Percentiles rank a stretch among this genome's conserved stretches.
These are phyloP conservation scores for Amazona finschi DNA, from an alignment of 2,797 vertebrate genomes.

Conservation along the genomic window DNA sequence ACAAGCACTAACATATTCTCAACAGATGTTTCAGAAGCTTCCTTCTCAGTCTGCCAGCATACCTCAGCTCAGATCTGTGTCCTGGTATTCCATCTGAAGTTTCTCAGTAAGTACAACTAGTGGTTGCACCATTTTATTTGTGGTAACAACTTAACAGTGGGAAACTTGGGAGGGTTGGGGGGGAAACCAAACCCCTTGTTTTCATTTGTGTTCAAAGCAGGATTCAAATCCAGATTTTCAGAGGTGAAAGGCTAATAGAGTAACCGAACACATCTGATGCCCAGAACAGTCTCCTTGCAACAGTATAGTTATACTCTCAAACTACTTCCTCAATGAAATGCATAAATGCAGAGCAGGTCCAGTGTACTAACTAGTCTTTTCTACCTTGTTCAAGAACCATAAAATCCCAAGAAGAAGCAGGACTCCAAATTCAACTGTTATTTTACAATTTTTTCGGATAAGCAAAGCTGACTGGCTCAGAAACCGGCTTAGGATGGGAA, in stretches of 20 bases:
- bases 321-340: conserved; percentile 24
- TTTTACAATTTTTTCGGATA: conserved; percentile 49
- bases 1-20: background rate
- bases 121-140: background rate
- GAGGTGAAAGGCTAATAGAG: conserved; percentile 13
- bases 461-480: conserved; percentile 16
- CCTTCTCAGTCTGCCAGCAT: background rate
- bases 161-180: background rate
- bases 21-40: conserved; percentile 15
- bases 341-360: conserved; percentile 29
- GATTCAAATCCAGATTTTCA: conserved; percentile 36
- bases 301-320: conserved; percentile 22
- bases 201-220: background rate
- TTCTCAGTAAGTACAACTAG: background rate
- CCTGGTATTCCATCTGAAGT: background rate
- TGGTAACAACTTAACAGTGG: background rate
- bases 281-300: conserved; percentile 23
- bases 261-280: conserved; percentile 21
- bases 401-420: background rate
- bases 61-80: background rate
- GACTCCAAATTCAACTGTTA: conserved; percentile 41
- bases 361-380: conserved; percentile 57
- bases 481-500: background rate
- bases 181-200: background rate
- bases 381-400: conserved; percentile 19